These are phyloP conservation scores for Excalfactoria chinensis DNA, from an alignment of 2,113 vertebrate species.

Conservation along the genomic window DNA sequence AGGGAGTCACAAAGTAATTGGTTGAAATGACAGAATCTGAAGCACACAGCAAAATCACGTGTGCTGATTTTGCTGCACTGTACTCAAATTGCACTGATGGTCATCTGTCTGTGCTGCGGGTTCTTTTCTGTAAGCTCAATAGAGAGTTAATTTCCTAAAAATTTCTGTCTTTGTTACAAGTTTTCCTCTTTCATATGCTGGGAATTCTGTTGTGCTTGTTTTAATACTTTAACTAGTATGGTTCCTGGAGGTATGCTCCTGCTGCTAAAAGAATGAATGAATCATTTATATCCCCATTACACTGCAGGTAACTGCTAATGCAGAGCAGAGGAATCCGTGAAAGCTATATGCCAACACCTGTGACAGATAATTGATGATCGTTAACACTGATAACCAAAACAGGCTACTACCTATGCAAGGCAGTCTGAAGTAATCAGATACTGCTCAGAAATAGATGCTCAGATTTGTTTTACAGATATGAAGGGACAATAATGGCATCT, in stretches of 20 bases:
- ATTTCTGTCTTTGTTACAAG: background rate
- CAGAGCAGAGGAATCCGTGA: background rate
- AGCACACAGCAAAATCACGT: background rate
- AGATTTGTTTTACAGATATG: background rate
- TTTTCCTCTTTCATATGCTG: background rate
- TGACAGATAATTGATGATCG: background rate
- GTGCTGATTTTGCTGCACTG: background rate
- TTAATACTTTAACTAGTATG: fast-evolving
- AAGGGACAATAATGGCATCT: background rate
- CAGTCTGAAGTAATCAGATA: background rate
- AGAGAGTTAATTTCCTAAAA: background rate
- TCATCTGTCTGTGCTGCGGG: background rate
- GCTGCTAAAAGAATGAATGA: background rate
- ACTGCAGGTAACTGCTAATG: background rate
- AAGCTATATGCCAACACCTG: background rate
- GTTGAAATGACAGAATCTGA: background rate
- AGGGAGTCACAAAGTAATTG: background rate
- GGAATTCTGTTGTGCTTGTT: background rate
- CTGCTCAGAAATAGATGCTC: background rate
- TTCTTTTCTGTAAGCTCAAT: background rate
- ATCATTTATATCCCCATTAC: background rate
- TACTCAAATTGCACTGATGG: background rate
- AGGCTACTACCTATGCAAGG: background rate
- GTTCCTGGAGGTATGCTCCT: background rate
- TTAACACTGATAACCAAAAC: background rate